Base-by-base conservation (phyloP, 2,888 invertebrate species). In the Dryobota labecula region DNA sequence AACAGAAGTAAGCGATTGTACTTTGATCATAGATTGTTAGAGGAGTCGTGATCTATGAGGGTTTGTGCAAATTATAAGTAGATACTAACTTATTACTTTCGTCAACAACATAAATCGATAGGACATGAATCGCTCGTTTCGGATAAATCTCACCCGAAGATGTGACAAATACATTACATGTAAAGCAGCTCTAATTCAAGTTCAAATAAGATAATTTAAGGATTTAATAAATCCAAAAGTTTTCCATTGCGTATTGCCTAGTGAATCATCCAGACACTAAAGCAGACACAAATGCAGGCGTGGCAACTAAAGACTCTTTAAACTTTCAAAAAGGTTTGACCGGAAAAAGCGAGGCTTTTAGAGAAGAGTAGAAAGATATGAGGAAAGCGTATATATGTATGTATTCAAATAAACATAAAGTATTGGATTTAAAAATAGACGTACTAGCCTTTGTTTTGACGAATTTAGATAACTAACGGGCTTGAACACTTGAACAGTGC, bases 311-410 rank as follows among this genome's bases (percentile, higher is more conserved):
- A 71, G n/a, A 57, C 24, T 68, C 57, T 83, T 63, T 13, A 71
- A 56, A 84, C 82, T 81, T 81, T 80, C 84, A 67, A 81, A 76
- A 61, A 84, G 82, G 84, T 51, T 76, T 62, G 84, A 64, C 80
- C 70, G 84, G 84, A 81, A 81, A 84, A 81, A 84, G 82, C 67
- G 70, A 45, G 84, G 70, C 82, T 66, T 70, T 77, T 56, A 58
- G 57, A 79, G 49, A 61, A 54, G 33, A 73, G 36, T 78, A 13
- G 24, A 62, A 69, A 69, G 54, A 69, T 74, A 70, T 71, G 61
- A 43, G 43, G 51, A 70, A 82, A 73, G n/a, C 57, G 15, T 74
- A 69, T 74, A 69, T 74, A 47, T 49, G 45, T 57, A 53, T 43
- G 18, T n/a, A 54, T 58, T 51, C 15, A 43, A 60, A 27, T 66